Conservation (phyloP, 2,797 vertebrate genomes). For the Brachymystax lenok region DNA sequence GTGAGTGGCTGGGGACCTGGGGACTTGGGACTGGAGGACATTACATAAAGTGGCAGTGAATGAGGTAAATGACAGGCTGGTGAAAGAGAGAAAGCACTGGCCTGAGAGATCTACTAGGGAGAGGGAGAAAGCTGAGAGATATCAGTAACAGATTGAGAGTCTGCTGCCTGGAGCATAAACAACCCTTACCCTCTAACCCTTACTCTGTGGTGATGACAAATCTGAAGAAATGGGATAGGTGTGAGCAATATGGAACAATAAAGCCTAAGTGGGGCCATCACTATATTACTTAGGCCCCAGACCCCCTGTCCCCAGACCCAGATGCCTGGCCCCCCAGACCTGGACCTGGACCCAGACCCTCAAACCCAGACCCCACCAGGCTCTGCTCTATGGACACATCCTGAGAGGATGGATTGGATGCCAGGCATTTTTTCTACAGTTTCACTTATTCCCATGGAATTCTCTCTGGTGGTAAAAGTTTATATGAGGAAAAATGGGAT, state of each 20-base stretch:
- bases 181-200: background rate
- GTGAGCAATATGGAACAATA: background rate
- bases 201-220: background rate
- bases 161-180: background rate
- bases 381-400: background rate
- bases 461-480: background rate
- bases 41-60: too few species aligned
- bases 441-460: slow-evolving; percentile 5
- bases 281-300: background rate
- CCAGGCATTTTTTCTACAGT: background rate
- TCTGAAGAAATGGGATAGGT: slow-evolving; percentile 1
- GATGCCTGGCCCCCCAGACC: too few species aligned
- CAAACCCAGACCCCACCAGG: background rate
- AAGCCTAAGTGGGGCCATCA: background rate
- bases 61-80: too few species aligned
- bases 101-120: background rate
- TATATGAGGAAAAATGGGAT: background rate
- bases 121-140: background rate
- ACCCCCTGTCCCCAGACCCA: too few species aligned
- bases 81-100: background rate
- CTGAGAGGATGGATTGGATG: background rate
- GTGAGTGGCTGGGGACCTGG: too few species aligned
- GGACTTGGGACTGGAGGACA: too few species aligned
- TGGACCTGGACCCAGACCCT: too few species aligned
- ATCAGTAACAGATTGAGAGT: background rate